Percentiles rank a stretch among this genome's conserved stretches.
phyloP scores from a whole-genome alignment of 2,888 invertebrate species.

The Drosophila melanosoma region DNA sequence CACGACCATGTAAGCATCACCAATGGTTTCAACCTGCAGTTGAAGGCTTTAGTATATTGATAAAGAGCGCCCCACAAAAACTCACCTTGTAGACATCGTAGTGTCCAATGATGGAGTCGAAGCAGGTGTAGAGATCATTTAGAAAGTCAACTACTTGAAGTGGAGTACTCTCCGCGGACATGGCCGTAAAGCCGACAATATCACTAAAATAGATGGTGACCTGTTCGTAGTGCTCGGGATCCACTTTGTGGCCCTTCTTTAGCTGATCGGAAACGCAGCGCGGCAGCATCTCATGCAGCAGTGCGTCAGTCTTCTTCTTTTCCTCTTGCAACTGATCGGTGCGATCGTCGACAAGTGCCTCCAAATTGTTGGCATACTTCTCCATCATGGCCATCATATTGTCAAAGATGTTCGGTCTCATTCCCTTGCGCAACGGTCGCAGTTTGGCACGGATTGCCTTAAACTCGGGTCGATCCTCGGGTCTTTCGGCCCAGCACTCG shows the following conservation, averaged over 20 bases:
- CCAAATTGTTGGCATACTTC: slow-evolving; percentile 97
- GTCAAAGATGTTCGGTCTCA: slow-evolving; percentile 98
- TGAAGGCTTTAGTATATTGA: not conserved
- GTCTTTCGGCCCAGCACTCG: slow-evolving; percentile 95
- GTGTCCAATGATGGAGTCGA: slow-evolving; percentile 96
- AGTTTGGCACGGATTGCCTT: slow-evolving; percentile 91
- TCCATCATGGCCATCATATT: slow-evolving; percentile 99
- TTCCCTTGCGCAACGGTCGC: slow-evolving; percentile 93
- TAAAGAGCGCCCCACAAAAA: fast-evolving
- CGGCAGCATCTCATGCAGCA: slow-evolving; percentile 95
- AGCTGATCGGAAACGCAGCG: slow-evolving; percentile 96
- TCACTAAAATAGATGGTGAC: slow-evolving; percentile 97
- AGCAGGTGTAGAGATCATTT: slow-evolving; percentile 97
- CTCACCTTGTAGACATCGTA: slow-evolving; percentile 95
- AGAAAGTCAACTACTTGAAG: slow-evolving; percentile 96
- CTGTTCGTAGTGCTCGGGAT: slow-evolving; percentile 95
- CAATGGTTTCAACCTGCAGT: slow-evolving; percentile 90
- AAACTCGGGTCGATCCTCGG: slow-evolving; percentile 93
- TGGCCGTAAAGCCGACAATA: slow-evolving; percentile 96
- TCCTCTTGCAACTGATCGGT: slow-evolving; percentile 97
- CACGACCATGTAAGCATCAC: slow-evolving; percentile 97
- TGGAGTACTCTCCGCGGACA: slow-evolving; percentile 96
- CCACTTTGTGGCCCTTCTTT: slow-evolving; percentile 94
- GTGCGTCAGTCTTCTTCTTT: slow-evolving; percentile 97
- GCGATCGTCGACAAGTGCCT: slow-evolving; percentile 96